Evolutionary conservation across 2,113 vertebrate species (phyloP), one percentile per base, ranked within the genome.

Genomic region (Promerops cafer): DNA sequence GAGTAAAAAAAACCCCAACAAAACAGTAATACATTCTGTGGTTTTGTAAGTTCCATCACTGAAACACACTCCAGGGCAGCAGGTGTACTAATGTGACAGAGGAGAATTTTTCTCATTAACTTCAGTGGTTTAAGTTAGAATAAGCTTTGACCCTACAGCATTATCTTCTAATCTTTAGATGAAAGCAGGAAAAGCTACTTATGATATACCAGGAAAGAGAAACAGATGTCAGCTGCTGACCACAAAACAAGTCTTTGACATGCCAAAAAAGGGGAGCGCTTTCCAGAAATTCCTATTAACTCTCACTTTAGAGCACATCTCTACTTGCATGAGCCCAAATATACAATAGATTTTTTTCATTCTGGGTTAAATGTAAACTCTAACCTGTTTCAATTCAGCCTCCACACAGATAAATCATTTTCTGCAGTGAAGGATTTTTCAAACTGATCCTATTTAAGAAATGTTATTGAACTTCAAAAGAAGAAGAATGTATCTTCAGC

Each of bases 141-240:
- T 72, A 93, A 92, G 59, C 86, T 85, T 69, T 92, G 79, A 63
- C 79, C 75, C 53, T 50, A 60, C 40, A 75, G 84, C 57, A 83
- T 91, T 88, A 90, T 76, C 79, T 91, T 90, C 85, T 90, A 87
- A 88, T 90, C 75, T 90, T 86, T 63, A 85, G 54, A 74, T 53
- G 59, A 93, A 93, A 81, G 79, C 42, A 88, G 88, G 66, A 94
- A 83, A 92, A 97, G 82, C 68, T 93, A 94, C 75, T 94, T 95
- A 87, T 13, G 59, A 33, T 63, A 94, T 9, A 81, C 16, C 42
- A 70, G 60, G 59, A 92, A 49, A 83, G 24, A 80, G 66, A 83
- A 89, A 85, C 50, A 90, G 44, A 76, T 93, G 65, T 49, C 85
- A 92, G 79, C 88, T 77, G 71, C 60, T 94, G 92, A 93, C 76